Percentiles rank a stretch among this genome's conserved stretches.
phyloP scores from a whole-genome alignment of 2,888 invertebrate species.

The Bedellia somnulentella region DNA sequence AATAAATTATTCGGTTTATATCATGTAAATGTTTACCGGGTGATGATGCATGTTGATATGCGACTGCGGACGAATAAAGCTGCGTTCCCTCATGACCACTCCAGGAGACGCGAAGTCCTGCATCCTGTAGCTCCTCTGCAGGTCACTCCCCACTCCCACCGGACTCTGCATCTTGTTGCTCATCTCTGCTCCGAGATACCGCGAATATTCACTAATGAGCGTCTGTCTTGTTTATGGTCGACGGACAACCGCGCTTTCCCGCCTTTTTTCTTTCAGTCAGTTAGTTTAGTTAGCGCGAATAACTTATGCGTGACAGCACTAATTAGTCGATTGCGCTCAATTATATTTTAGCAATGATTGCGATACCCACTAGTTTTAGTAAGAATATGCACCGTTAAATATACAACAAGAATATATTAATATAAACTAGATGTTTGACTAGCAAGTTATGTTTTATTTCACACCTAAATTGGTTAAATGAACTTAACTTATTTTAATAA shows the following conservation, averaged over 20 bases:
- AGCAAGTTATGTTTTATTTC: too few relatives aligned
- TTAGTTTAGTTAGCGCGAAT: too few relatives aligned
- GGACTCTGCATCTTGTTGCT: constrained; percentile 43
- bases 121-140: constrained; percentile 56
- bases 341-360: too few relatives aligned
- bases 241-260: constrained; percentile 7
- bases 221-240: background rate
- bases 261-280: constrained; percentile 13
- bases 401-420: constrained; percentile 43
- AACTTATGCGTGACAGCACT: too few relatives aligned
- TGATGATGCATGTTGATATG: constrained; percentile 60
- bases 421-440: constrained; percentile 61
- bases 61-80: constrained; percentile 67
- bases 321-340: too few relatives aligned
- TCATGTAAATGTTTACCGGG: too few relatives aligned
- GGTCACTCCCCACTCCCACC: constrained; percentile 31
- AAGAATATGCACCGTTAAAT: constrained; percentile 14
- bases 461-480: too few relatives aligned
- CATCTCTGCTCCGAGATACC: constrained; percentile 5
- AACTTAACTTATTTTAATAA: too few relatives aligned
- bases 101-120: constrained; percentile 58
- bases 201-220: background rate
- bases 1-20: too few relatives aligned
- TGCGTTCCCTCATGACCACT: constrained; percentile 69
- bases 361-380: constrained; percentile 1